Evolutionary conservation across 2,888 invertebrate genomes (phyloP).

Genomic region (Neelides folsomi): DNA sequence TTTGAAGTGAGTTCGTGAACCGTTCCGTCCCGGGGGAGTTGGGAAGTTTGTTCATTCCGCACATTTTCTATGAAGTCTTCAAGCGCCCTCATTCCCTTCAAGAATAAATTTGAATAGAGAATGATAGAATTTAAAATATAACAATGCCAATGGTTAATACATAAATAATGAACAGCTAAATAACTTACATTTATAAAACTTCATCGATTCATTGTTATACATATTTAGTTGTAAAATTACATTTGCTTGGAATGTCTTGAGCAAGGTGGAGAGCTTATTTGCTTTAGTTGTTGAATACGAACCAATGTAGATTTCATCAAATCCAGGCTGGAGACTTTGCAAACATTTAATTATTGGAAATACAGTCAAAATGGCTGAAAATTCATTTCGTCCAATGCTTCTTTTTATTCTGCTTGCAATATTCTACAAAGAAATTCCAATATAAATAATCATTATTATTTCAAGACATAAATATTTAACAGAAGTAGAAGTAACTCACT

Average conservation of each 20-base stretch:
- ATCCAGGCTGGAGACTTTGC: conserved; percentile 60
- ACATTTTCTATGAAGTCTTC: conserved; percentile 88
- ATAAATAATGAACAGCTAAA: too few relatives aligned
- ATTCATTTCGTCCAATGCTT: conserved; percentile 62
- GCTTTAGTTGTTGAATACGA: conserved; percentile 54
- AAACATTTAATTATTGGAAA: conserved; percentile 72
- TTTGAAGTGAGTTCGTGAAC: conserved; percentile 93
- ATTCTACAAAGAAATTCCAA: conserved; percentile 41
- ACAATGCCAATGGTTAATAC: too few relatives aligned
- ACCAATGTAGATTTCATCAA: conserved; percentile 61
- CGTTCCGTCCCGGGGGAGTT: conserved; percentile 90
- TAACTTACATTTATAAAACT: too few relatives aligned
- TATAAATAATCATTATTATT: neutral
- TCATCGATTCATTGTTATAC: too few relatives aligned
- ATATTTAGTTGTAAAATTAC: conserved; percentile 1
- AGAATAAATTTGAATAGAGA: too few relatives aligned
- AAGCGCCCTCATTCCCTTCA: conserved; percentile 70
- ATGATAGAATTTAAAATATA: too few relatives aligned
- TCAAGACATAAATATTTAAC: neutral
- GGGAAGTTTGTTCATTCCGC: conserved; percentile 58
- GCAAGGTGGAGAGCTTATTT: conserved; percentile 25
- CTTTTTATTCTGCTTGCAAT: conserved; percentile 61
- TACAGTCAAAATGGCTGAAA: conserved; percentile 62
- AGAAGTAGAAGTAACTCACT: conserved; percentile 38
- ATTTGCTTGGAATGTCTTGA: conserved; percentile 29